These are phyloP conservation scores for Pimephales promelas DNA, from an alignment of 2,113 vertebrate species.

Conservation along the genomic window DNA sequence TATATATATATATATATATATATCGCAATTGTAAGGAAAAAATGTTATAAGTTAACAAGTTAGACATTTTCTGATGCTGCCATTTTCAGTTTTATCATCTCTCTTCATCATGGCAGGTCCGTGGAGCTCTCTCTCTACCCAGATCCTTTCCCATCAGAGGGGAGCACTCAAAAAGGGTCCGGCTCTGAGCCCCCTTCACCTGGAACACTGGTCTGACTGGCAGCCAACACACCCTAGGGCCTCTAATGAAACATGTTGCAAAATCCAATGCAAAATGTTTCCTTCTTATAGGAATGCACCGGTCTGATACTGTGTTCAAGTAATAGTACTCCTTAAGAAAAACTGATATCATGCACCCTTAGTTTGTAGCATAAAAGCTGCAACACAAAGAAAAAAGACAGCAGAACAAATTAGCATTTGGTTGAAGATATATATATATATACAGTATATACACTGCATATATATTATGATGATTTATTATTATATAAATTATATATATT, in stretches of 20 bases:
- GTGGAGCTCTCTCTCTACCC: slow-evolving; percentile 85
- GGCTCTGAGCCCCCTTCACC: slow-evolving; percentile 76
- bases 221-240: slow-evolving; percentile 11
- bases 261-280: not conserved
- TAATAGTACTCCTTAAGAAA: no score
- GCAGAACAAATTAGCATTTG: not conserved
- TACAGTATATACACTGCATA: not conserved
- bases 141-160: slow-evolving; percentile 77
- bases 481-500: no score
- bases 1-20: no score
- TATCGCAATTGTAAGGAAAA: not conserved
- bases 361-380: slow-evolving; percentile 15
- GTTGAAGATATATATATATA: not conserved
- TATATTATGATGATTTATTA: not conserved
- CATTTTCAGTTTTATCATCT: not conserved
- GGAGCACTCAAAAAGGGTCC: slow-evolving; percentile 77
- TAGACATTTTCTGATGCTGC: not conserved
- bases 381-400: not conserved
- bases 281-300: slow-evolving; percentile 19
- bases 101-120: slow-evolving; percentile 70
- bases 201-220: slow-evolving; percentile 83
- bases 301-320: not conserved
- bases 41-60: not conserved
- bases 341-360: not conserved
- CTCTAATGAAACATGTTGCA: slow-evolving; percentile 2